phyloP scores from a whole-genome alignment of 2,113 vertebrate genomes.

The Crocuta crocuta region DNA sequence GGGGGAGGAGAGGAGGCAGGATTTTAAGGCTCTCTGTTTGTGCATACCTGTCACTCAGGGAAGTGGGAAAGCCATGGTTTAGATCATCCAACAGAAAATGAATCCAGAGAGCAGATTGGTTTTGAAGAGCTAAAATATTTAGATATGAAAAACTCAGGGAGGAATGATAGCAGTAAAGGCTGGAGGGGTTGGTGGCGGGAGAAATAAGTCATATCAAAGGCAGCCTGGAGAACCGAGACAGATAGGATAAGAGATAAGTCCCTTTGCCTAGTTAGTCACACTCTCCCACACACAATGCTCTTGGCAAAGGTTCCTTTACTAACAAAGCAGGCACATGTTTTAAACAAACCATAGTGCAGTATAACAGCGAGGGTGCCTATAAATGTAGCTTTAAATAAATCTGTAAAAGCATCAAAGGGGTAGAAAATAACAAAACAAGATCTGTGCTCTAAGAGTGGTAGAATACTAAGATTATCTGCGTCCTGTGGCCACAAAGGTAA shows the following conservation, averaged over 20 bases:
- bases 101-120: background rate
- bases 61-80: background rate
- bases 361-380: background rate
- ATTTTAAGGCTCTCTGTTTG: background rate
- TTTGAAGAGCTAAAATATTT: conserved; percentile 58
- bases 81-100: background rate
- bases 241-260: conserved; percentile 67
- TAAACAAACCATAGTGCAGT: background rate
- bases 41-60: background rate
- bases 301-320: conserved; percentile 61
- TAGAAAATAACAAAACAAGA: background rate
- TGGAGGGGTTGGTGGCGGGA: background rate
- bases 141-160: conserved; percentile 24
- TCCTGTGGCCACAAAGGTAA: background rate
- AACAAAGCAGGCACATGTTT: conserved; percentile 51
- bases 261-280: conserved; percentile 52
- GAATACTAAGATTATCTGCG: background rate
- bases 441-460: background rate
- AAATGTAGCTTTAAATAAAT: background rate
- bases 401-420: background rate
- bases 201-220: conserved; percentile 54
- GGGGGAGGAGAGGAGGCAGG: background rate
- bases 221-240: conserved; percentile 33
- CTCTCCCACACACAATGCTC: conserved; percentile 68
- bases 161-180: background rate